These are phyloP conservation scores for Lasius platythorax DNA, from an alignment of 2,888 invertebrate species.

Conservation along the genomic window DNA sequence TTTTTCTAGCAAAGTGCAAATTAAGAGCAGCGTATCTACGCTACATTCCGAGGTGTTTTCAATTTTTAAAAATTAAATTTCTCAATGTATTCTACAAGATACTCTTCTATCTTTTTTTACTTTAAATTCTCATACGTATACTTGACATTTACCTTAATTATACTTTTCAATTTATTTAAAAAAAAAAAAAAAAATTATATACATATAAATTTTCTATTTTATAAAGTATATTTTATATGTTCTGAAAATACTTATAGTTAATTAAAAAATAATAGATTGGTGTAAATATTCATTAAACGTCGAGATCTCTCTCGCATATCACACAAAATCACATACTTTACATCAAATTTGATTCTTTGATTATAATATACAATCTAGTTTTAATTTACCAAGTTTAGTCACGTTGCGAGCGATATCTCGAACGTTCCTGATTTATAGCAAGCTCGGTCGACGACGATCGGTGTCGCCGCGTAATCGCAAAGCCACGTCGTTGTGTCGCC, in stretches of 20 bases:
- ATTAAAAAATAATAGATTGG: background rate
- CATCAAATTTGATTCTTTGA: background rate
- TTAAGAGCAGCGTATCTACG: background rate
- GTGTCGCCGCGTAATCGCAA: constrained; percentile 55
- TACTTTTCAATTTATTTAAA: too few species aligned
- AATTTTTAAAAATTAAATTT: background rate
- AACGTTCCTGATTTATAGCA: constrained; percentile 30
- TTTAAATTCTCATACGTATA: background rate
- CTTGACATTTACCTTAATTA: background rate
- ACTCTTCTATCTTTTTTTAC: background rate
- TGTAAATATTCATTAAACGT: background rate
- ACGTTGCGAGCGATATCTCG: background rate
- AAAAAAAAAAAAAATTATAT: too few species aligned
- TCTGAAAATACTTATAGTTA: background rate
- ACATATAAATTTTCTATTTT: background rate
- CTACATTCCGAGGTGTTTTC: background rate
- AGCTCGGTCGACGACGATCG: constrained; percentile 35
- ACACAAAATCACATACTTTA: background rate
- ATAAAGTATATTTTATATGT: background rate
- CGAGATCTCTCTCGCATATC: background rate
- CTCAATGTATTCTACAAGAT: background rate
- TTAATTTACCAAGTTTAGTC: background rate
- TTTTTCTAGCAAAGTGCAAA: background rate
- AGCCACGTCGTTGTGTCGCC: constrained; percentile 45
- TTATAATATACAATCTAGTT: background rate